phyloP scores from a whole-genome alignment of 2,888 invertebrate species.

The Liodrosophila aerea region DNA sequence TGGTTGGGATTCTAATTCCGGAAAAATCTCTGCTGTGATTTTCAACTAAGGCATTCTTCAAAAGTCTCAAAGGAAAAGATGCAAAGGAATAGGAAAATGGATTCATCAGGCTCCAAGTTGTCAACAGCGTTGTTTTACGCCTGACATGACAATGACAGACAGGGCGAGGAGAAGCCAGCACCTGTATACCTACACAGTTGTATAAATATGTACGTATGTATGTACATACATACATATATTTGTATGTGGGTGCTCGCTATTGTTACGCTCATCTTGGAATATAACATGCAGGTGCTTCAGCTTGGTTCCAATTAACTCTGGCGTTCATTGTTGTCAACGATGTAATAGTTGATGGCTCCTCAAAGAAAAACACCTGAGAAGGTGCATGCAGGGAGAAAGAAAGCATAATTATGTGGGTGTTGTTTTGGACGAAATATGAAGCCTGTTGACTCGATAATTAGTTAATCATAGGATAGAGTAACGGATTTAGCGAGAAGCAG shows the following conservation, averaged over 20 bases:
- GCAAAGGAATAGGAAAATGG: conserved; percentile 11
- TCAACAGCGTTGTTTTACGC: conserved; percentile 23
- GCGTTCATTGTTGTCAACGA: conserved; percentile 50
- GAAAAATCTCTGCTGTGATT: too few species aligned
- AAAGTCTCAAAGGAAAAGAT: conserved; percentile 1
- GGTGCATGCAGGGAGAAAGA: too few species aligned
- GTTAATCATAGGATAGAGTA: conserved; percentile 41
- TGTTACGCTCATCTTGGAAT: conserved; percentile 14
- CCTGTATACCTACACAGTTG: too few species aligned
- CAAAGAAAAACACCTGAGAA: conserved; percentile 10
- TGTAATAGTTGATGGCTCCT: too few species aligned
- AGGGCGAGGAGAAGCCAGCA: too few species aligned
- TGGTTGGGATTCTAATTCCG: too few species aligned
- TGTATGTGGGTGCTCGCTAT: neutral
- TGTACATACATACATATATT: too few species aligned
- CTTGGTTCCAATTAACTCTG: conserved; percentile 60
- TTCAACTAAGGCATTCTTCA: too few species aligned
- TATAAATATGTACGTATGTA: too few species aligned
- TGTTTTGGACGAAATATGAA: too few species aligned
- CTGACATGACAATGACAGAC: conserved; percentile 31
- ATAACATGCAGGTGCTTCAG: conserved; percentile 31
- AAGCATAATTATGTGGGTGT: conserved; percentile 1
- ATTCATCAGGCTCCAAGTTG: conserved; percentile 5
- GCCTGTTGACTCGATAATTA: too few species aligned
- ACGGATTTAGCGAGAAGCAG: too few species aligned